phyloP scores from a whole-genome alignment of 2,113 vertebrate genomes.

The Carassius auratus region DNA sequence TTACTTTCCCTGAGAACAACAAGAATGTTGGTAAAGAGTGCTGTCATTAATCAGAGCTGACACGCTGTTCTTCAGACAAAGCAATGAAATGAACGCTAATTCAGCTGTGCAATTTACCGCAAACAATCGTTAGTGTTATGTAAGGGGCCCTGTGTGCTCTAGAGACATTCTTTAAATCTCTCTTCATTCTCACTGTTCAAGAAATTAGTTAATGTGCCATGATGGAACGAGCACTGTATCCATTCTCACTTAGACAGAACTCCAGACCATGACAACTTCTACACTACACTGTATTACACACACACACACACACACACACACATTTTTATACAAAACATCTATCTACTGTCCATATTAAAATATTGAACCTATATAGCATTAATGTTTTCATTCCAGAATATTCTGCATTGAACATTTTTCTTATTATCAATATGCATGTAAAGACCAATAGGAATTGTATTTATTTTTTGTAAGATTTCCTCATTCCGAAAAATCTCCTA shows the following conservation, averaged over 20 bases:
- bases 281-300: background rate
- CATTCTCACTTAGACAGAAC: background rate
- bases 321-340: background rate
- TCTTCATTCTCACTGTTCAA: slow-evolving; percentile 16
- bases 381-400: background rate
- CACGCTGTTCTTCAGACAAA: slow-evolving; percentile 15
- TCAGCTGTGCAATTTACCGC: slow-evolving; percentile 48
- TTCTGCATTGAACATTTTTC: background rate
- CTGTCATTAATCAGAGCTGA: slow-evolving; percentile 51
- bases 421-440: background rate
- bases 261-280: background rate
- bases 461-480: background rate
- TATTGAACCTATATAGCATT: background rate
- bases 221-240: slow-evolving; percentile 7
- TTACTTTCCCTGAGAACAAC: background rate
- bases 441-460: no score
- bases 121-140: slow-evolving; percentile 32
- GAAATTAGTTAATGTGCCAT: slow-evolving; percentile 37
- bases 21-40: slow-evolving; percentile 42
- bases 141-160: slow-evolving; percentile 15
- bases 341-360: background rate
- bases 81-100: slow-evolving; percentile 37
- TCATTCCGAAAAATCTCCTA: background rate
- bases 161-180: slow-evolving; percentile 36
- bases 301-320: no score